These are phyloP conservation scores for Periophthalmodon schlosseri DNA, from an alignment of 2,113 vertebrate species.

Conservation along the genomic window DNA sequence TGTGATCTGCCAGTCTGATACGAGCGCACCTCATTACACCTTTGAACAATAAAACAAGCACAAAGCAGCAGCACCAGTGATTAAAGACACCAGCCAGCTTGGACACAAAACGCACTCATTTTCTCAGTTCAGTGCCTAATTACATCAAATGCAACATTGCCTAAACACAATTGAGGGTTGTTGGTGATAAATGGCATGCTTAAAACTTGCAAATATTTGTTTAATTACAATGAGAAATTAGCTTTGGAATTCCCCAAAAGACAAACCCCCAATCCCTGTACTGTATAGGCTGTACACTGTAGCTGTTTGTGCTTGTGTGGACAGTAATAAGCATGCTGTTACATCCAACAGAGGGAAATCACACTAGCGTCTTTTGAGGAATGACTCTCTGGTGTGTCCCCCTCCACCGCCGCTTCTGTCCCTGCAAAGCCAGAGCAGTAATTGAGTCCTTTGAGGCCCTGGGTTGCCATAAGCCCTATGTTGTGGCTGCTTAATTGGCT, in stretches of 20 bases:
- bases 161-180: constrained; percentile 44
- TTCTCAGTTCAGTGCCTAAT: constrained; percentile 54
- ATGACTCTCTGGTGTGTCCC: constrained; percentile 25
- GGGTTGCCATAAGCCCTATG: constrained; percentile 69
- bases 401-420: constrained; percentile 32
- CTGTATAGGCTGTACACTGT: constrained; percentile 23
- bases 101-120: constrained; percentile 55
- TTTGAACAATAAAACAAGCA: constrained; percentile 70
- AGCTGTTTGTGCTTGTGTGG: constrained; percentile 31
- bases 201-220: constrained; percentile 36
- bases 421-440: constrained; percentile 59
- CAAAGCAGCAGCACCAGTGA: constrained; percentile 26
- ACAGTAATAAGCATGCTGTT: constrained; percentile 23
- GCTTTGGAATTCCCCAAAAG: constrained; percentile 28
- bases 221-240: constrained; percentile 14
- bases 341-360: constrained; percentile 45
- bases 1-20: constrained; percentile 29
- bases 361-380: constrained; percentile 44
- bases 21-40: constrained; percentile 36
- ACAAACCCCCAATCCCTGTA: constrained; percentile 26
- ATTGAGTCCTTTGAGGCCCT: constrained; percentile 75
- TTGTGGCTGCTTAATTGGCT: constrained; percentile 70
- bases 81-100: constrained; percentile 39
- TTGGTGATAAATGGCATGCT: constrained; percentile 44
- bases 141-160: constrained; percentile 54